phyloP scores from a whole-genome alignment of 2,113 vertebrate species.

The Siphamia tubifer region DNA sequence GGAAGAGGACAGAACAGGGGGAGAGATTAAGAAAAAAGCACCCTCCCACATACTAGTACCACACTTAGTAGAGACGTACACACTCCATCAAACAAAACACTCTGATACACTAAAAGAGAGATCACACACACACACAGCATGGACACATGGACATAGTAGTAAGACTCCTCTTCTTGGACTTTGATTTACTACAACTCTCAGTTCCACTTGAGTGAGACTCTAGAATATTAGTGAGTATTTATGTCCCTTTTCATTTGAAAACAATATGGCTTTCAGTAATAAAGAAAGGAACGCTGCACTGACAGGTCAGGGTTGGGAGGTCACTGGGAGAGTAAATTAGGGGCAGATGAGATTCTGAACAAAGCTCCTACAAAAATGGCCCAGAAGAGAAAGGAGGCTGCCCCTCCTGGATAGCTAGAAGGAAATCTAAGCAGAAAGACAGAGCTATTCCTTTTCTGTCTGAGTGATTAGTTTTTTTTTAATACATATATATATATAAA shows the following conservation, averaged over 20 bases:
- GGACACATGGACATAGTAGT: slow-evolving; percentile 35
- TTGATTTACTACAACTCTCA: slow-evolving; percentile 74
- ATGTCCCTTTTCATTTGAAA: slow-evolving; percentile 78
- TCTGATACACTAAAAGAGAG: slow-evolving; percentile 27
- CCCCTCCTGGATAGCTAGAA: slow-evolving; percentile 33
- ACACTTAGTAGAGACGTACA: slow-evolving; percentile 8
- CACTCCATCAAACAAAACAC: slow-evolving; percentile 56
- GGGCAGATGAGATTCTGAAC: slow-evolving; percentile 90
- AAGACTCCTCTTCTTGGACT: slow-evolving; percentile 52
- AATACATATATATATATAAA: too few species aligned
- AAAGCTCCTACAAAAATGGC: slow-evolving; percentile 76
- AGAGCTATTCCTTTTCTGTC: slow-evolving; percentile 5
- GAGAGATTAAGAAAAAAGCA: slow-evolving; percentile 29
- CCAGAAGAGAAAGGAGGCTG: slow-evolving; percentile 16
- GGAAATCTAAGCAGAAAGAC: slow-evolving; percentile 16
- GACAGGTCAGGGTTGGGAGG: slow-evolving; percentile 88
- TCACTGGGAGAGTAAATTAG: slow-evolving; percentile 93
- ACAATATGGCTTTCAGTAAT: slow-evolving; percentile 77
- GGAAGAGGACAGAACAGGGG: slow-evolving; percentile 26
- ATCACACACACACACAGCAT: slow-evolving; percentile 16
- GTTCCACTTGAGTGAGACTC: slow-evolving; percentile 68
- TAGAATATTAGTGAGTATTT: slow-evolving; percentile 75
- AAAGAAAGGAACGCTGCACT: slow-evolving; percentile 74
- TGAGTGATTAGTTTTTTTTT: slow-evolving; percentile 1
- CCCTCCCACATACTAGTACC: slow-evolving; percentile 14